Base-by-base conservation (phyloP, 2,888 invertebrate genomes). In the Sussaba pulchella region DNA sequence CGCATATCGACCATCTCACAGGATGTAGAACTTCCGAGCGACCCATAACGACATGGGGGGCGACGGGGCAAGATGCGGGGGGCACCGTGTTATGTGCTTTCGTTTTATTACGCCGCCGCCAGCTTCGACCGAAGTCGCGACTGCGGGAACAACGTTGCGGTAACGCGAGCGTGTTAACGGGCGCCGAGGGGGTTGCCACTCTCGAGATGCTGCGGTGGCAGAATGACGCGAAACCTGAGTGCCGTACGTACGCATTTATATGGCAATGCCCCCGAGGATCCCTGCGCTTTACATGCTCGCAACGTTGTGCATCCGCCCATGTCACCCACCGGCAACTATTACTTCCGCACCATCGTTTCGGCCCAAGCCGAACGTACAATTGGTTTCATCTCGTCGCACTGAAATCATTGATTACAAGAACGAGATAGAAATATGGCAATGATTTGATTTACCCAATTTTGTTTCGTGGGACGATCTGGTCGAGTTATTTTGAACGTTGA, bases 111-210 rank as follows among this genome's bases (percentile, higher is more conserved):
- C 70, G 50, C 61, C 17, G 36, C 14, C 43, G 50, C 50, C 57
- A 57, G 39, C 66, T 71, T 61, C 41, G 24, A 52, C 64, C 45
- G 71, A 80, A 71, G 64, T 66, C 26, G 31, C 71, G 66, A 70
- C 19, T 74, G 50, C 59, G 43, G n/a, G 17, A 79, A 31, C 41
- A 64, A 64, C 70, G 57, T 57, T 73, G 74, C 64, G 67, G 66
- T 67, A 57, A 75, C 63, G 59, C 45, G 59, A 43, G 75, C 39
- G 66, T 75, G 79, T 75, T 67, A 71, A 75, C 64, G 75, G 41
- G 10, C 59, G 43, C 14, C 71, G 50, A 59, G 61, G 52, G 64
- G 75, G 52, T 66, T 71, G 36, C 45, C 66, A 45, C 26, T 24
- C 43, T 52, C 43, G 43, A 67, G 59, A 71, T 61, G 59, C 39